Evolutionary conservation across 1,140 invertebrate genomes (phyloP), one percentile per base, ranked within the genome.

Genomic region (Phocides pigmalion): DNA sequence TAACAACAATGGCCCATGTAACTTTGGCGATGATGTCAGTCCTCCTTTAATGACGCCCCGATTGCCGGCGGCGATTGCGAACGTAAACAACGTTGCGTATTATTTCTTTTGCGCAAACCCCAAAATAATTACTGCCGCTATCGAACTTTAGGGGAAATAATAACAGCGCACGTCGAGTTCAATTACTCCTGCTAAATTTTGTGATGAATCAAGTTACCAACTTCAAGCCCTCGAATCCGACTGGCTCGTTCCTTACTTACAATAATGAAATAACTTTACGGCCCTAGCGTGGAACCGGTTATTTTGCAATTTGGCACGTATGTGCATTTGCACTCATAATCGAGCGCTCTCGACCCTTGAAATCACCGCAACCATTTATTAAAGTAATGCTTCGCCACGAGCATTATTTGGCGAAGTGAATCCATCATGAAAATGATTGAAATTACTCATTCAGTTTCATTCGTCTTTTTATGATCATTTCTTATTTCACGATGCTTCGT

Each of bases 21-120:
- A 81, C 64, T 84, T 74, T 28, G 79, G 74, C 87, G 87, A 82
- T 90, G 88, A 90, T 90, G 88, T 90, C 88, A 90, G 79, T 54
- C 47, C 69, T 81, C 80, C 74, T 83, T 82, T 84, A 83, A 83
- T 79, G 82, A 85, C 68, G 70, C 66, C 49, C 74, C 50, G 64
- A 68, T 62, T 64, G 81, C 81, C 73, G 63, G 72, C 41, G 73
- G 79, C 80, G 74, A 75, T 84, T 76, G 66, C 72, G 71, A 75
- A 64, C 78, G 69, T 75, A 75, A 79, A 76, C 72, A 76, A 69
- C 58, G 53, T 67, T 20, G 62, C 25, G 41, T 77, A 66, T 76
- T 76, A 68, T 79, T 73, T 58, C 47, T 74, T 72, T 69, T 64
- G 62, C 35, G 62, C 64, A 64, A 49, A 56, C 69, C 47, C 19